A percentile compares a stretch with the other conserved stretches of the same genome.
Evolutionary conservation across 2,888 invertebrate genomes (phyloP).

Genomic region (Leistus spinibarbis): DNA sequence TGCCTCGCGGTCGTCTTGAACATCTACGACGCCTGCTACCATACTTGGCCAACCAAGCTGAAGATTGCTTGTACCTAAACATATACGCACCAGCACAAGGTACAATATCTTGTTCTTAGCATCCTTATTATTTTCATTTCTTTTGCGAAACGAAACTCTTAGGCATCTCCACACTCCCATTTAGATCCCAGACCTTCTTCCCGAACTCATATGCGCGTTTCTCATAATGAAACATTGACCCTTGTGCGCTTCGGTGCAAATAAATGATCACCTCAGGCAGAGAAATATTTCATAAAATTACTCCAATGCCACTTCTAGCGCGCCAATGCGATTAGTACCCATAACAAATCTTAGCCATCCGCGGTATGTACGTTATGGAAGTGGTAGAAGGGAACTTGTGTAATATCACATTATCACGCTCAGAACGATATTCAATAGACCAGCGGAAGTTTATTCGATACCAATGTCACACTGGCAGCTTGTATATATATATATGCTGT

Average conservation of each 20-base stretch:
- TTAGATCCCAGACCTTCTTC: not conserved
- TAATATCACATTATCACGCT: not conserved
- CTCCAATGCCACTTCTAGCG: not conserved
- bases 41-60: slow-evolving; percentile 88
- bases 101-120: slow-evolving; percentile 55
- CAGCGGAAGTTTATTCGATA: not conserved
- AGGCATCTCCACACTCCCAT: not conserved
- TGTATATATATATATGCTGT: slow-evolving; percentile 1
- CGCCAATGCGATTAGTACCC: not conserved
- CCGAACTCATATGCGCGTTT: not conserved
- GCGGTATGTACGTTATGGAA: not conserved
- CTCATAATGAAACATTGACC: not conserved
- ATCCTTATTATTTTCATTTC: not conserved
- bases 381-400: not conserved
- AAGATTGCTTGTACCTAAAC: slow-evolving; percentile 96
- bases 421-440: not conserved
- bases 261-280: not conserved
- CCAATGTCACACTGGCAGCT: not conserved
- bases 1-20: slow-evolving; percentile 88
- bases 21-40: slow-evolving; percentile 87
- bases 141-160: not conserved
- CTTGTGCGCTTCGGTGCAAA: not conserved
- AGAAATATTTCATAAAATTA: not conserved
- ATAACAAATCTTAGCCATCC: not conserved
- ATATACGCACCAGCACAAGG: slow-evolving; percentile 96